Evolutionary conservation across 2,797 vertebrate genomes (phyloP).

Genomic region (Melanotaenia pygmaea): DNA sequence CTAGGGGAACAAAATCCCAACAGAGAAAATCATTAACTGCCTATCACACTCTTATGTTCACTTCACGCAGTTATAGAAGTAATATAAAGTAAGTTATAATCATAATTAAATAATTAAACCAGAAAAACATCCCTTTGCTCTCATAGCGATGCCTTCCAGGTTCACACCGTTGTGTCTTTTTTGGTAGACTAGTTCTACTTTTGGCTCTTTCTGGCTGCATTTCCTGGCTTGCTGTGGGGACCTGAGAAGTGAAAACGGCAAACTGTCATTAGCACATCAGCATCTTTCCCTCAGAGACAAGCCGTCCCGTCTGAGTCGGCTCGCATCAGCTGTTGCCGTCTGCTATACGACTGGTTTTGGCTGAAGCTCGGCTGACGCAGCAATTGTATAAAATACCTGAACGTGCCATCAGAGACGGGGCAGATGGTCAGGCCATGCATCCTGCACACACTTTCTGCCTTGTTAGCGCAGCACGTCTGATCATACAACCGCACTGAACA

Average conservation of each 20-base stretch:
- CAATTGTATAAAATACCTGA: slow-evolving; percentile 5
- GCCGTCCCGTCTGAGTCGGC: too few relatives aligned
- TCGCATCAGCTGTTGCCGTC: slow-evolving; percentile 9
- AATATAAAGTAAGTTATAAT: too few relatives aligned
- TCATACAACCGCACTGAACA: slow-evolving; percentile 29
- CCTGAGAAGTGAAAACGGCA: slow-evolving; percentile 38
- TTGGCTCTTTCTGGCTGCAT: not conserved
- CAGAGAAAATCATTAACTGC: too few relatives aligned
- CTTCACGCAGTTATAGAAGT: too few relatives aligned
- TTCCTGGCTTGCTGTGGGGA: not conserved
- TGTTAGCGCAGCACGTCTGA: slow-evolving; percentile 19
- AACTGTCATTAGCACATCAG: slow-evolving; percentile 3
- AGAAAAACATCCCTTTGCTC: not conserved
- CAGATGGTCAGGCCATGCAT: slow-evolving; percentile 55
- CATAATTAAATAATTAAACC: too few relatives aligned
- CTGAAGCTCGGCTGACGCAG: slow-evolving; percentile 3
- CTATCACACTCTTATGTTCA: too few relatives aligned
- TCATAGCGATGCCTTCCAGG: not conserved
- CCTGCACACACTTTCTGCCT: slow-evolving; percentile 40
- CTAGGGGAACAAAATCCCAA: too few relatives aligned
- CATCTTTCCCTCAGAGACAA: too few relatives aligned
- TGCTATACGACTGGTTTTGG: slow-evolving; percentile 6
- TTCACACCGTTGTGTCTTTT: not conserved
- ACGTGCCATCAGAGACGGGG: slow-evolving; percentile 31
- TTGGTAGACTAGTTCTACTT: not conserved